Percentiles rank a stretch among this genome's conserved stretches.
Conservation (phyloP, 2,888 invertebrate genomes). For the Limnephilus lunatus region DNA sequence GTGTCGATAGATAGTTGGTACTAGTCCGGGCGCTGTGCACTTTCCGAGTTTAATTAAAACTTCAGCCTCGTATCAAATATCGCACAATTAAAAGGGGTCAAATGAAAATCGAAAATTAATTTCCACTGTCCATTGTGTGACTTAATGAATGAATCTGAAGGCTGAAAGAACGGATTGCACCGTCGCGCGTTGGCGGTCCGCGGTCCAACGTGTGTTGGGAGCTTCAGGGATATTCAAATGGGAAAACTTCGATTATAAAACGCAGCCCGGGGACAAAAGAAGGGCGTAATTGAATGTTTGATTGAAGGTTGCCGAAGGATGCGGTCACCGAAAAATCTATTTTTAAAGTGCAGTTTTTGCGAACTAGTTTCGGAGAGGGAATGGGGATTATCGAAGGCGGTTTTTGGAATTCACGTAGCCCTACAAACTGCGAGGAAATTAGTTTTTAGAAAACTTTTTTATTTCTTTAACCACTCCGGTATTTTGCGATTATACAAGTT, state of each 20-base stretch:
- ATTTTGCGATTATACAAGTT: too few relatives aligned
- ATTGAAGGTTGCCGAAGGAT: slow-evolving; percentile 38
- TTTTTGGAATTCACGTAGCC: neutral
- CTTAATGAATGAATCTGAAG: slow-evolving; percentile 21
- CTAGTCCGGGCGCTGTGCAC: neutral
- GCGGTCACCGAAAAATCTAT: slow-evolving; percentile 24
- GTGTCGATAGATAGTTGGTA: neutral
- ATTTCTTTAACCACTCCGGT: too few relatives aligned
- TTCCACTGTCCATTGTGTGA: slow-evolving; percentile 32
- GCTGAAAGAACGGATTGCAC: slow-evolving; percentile 26
- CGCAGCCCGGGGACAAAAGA: slow-evolving; percentile 30
- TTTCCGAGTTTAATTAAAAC: slow-evolving; percentile 10
- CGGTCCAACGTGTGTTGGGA: neutral
- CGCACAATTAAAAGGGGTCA: slow-evolving; percentile 45
- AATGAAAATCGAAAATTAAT: slow-evolving; percentile 56
- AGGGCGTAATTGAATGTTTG: slow-evolving; percentile 36
- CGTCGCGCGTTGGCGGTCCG: neutral
- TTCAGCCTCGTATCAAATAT: slow-evolving; percentile 45
- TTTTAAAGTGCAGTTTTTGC: slow-evolving; percentile 13
- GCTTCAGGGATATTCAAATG: slow-evolving; percentile 24
- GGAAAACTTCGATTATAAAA: slow-evolving; percentile 51
- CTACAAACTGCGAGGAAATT: neutral
- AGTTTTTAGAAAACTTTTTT: neutral
- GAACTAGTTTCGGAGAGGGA: neutral
- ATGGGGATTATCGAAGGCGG: neutral